Percentiles rank a stretch among this genome's conserved stretches.
Evolutionary conservation across 2,888 invertebrate genomes (phyloP).

Genomic region (Limnephilus auricula): DNA sequence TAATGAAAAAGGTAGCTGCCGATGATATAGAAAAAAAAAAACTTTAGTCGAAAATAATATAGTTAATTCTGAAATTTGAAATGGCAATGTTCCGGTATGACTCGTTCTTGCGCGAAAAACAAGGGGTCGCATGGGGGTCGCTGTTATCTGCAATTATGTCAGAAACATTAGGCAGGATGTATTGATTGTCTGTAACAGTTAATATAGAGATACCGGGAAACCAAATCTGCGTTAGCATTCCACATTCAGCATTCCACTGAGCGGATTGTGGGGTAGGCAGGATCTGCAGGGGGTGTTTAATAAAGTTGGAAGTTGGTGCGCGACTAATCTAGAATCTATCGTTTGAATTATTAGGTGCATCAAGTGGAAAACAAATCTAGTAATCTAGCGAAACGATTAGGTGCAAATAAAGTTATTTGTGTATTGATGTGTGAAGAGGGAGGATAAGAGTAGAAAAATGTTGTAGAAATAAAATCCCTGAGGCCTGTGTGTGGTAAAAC

Average conservation of each 20-base stretch:
- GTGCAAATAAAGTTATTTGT: too few relatives aligned
- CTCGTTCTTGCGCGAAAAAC: neutral
- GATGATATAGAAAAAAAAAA: too few relatives aligned
- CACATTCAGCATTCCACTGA: neutral
- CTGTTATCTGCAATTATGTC: neutral
- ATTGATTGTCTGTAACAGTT: neutral
- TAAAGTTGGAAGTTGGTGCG: neutral
- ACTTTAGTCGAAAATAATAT: too few relatives aligned
- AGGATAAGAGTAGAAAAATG: too few relatives aligned
- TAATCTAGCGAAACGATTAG: too few relatives aligned
- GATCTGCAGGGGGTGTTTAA: neutral
- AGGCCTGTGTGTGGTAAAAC: too few relatives aligned
- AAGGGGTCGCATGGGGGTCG: neutral
- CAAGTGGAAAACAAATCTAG: neutral
- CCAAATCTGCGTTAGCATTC: neutral
- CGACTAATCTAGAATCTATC: neutral
- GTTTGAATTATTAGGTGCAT: neutral
- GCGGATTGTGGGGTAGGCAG: neutral
- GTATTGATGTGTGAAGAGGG: too few relatives aligned
- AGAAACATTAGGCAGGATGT: neutral
- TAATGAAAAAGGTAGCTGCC: too few relatives aligned
- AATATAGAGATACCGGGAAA: neutral
- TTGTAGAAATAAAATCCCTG: too few relatives aligned
- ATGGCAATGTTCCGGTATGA: neutral
- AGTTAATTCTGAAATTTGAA: too few relatives aligned